Evolutionary conservation across 2,888 invertebrate genomes (phyloP).

Genomic region (Polietes domitor): DNA sequence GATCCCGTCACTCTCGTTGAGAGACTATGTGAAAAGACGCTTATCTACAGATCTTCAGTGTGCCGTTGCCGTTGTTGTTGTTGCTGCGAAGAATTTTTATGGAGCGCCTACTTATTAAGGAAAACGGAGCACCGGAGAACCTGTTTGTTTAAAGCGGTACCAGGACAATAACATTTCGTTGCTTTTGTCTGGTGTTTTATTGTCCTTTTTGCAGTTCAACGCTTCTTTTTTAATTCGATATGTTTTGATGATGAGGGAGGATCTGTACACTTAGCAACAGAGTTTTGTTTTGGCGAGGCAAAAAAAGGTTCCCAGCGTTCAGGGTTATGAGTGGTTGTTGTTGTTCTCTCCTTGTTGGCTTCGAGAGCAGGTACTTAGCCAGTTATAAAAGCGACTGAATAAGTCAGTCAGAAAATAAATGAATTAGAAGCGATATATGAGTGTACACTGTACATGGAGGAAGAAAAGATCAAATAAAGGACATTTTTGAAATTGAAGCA

Average conservation of each 20-base stretch:
- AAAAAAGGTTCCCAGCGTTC: slow-evolving; percentile 60
- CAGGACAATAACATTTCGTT: slow-evolving; percentile 48
- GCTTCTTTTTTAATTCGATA: slow-evolving; percentile 38
- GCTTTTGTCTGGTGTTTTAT: slow-evolving; percentile 48
- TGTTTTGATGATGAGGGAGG: slow-evolving; percentile 57
- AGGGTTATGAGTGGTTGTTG: slow-evolving; percentile 18
- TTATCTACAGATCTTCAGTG: slow-evolving; percentile 57
- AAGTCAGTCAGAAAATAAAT: slow-evolving; percentile 63
- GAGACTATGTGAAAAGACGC: slow-evolving; percentile 33
- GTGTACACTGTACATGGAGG: too few relatives aligned
- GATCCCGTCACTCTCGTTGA: slow-evolving; percentile 41
- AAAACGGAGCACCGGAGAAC: slow-evolving; percentile 37
- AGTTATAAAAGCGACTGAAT: slow-evolving; percentile 60
- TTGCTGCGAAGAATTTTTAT: slow-evolving; percentile 42
- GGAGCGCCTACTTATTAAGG: slow-evolving; percentile 61
- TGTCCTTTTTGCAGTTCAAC: slow-evolving; percentile 66
- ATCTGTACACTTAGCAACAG: slow-evolving; percentile 55
- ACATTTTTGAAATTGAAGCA: slow-evolving; percentile 50
- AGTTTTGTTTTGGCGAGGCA: slow-evolving; percentile 2
- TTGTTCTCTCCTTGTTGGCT: background rate
- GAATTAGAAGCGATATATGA: slow-evolving; percentile 33
- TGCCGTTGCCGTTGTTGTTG: background rate
- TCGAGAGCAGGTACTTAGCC: slow-evolving; percentile 55
- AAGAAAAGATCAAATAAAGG: slow-evolving; percentile 48
- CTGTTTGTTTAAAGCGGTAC: slow-evolving; percentile 60